These are phyloP conservation scores for Aphodius sticticus DNA, from an alignment of 2,888 invertebrate species.

Conservation along the genomic window DNA sequence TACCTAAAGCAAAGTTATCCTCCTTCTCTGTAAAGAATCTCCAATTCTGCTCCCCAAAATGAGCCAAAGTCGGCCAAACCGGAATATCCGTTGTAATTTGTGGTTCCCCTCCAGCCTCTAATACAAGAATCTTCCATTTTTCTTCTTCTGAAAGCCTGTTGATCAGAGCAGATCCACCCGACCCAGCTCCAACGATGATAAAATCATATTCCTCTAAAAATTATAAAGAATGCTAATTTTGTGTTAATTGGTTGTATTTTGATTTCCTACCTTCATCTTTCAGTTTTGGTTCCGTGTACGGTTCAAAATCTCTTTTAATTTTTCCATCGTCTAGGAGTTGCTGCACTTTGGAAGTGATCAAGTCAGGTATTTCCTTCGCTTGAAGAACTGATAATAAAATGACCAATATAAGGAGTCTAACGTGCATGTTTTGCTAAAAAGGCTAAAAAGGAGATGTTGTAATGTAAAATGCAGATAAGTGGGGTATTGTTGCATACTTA, in stretches of 20 bases:
- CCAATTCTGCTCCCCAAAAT: slow-evolving; percentile 68
- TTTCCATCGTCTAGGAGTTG: slow-evolving; percentile 15
- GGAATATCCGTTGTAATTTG: slow-evolving; percentile 64
- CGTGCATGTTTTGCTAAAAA: neutral
- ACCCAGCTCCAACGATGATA: slow-evolving; percentile 73
- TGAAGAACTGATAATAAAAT: neutral
- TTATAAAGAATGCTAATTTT: neutral
- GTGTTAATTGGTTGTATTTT: neutral
- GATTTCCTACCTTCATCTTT: slow-evolving; percentile 23
- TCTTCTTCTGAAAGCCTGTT: slow-evolving; percentile 71
- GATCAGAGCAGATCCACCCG: slow-evolving; percentile 75
- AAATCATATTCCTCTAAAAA: slow-evolving; percentile 65
- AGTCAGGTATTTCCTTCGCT: neutral
- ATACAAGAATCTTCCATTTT: slow-evolving; percentile 67
- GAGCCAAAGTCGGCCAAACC: slow-evolving; percentile 62
- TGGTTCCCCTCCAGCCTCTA: slow-evolving; percentile 71
- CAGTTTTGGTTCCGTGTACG: slow-evolving; percentile 20
- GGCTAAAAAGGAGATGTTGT: neutral
- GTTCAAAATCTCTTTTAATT: slow-evolving; percentile 28
- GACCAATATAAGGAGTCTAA: neutral
- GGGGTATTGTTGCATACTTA: neutral
- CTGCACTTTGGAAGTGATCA: neutral
- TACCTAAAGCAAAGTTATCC: slow-evolving; percentile 61
- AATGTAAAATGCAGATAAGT: neutral
- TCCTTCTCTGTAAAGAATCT: slow-evolving; percentile 67